Percentiles rank a stretch among this genome's conserved stretches.
Evolutionary conservation across 64 coral and sea anemone genomes (phyloP).

Genomic region (Actinia equina): DNA sequence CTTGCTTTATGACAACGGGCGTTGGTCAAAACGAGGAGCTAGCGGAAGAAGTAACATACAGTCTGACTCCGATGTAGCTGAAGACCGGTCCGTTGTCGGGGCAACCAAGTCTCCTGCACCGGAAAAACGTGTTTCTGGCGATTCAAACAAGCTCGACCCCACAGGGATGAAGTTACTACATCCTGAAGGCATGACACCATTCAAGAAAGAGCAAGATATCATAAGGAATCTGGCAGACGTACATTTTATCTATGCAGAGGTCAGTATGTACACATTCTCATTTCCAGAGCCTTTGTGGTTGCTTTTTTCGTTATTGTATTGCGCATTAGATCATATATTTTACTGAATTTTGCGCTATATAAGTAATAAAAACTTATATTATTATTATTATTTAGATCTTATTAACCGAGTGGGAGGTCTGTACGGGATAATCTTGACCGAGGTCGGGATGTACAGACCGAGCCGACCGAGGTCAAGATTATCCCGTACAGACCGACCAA

Average conservation of each 20-base stretch:
- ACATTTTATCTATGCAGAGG: slow-evolving; percentile 96
- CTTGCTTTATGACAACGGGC: slow-evolving; percentile 90
- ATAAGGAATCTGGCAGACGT: slow-evolving; percentile 85
- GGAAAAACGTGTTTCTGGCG: background rate
- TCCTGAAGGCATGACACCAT: slow-evolving; percentile 58
- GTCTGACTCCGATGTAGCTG: background rate
- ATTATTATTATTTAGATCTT: no score
- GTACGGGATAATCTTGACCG: no score
- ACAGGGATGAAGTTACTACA: slow-evolving; percentile 16
- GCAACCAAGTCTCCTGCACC: slow-evolving; percentile 3
- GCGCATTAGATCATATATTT: no score
- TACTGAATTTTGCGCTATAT: no score
- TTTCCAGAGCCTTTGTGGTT: background rate
- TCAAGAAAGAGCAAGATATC: slow-evolving; percentile 86
- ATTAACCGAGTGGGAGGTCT: no score
- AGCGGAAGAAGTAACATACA: slow-evolving; percentile 23
- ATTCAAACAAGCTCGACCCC: slow-evolving; percentile 6
- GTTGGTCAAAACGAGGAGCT: slow-evolving; percentile 72
- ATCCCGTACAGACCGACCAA: no score
- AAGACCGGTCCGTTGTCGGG: background rate
- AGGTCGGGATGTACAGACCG: no score
- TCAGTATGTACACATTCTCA: background rate
- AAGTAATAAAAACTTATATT: no score
- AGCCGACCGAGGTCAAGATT: no score
- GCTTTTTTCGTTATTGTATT: no score